Conservation (phyloP, 2,888 invertebrate genomes). For the Ichneumoninae sp. region DNA sequence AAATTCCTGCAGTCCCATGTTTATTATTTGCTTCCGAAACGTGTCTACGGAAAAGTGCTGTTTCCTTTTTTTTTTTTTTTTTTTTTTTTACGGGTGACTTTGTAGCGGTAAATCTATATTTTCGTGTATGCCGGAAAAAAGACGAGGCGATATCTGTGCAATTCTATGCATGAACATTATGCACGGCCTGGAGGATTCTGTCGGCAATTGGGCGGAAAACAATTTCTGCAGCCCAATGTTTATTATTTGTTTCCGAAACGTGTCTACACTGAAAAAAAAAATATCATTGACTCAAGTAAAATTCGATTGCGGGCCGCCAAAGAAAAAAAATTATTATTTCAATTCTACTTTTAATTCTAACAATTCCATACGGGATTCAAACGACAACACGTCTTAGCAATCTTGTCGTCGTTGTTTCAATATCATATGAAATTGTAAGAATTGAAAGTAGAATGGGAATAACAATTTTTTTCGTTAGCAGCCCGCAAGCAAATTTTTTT, state of each 20-base stretch:
- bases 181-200: conserved; percentile 63
- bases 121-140: conserved; percentile 28
- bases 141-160: conserved; percentile 42
- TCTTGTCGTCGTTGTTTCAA: no score
- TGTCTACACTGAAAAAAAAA: conserved; percentile 7
- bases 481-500: no score
- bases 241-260: conserved; percentile 61
- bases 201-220: conserved; percentile 10
- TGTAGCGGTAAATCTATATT: conserved; percentile 58
- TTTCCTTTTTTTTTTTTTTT: conserved; percentile 2
- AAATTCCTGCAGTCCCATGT: conserved; percentile 46
- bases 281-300: no score
- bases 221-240: conserved; percentile 44
- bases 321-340: no score
- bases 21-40: conserved; percentile 61
- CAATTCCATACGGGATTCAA: no score
- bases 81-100: conserved; percentile 5
- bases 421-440: no score
- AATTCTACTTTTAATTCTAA: no score
- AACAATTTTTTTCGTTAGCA: no score
- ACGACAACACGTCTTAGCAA: no score
- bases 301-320: no score
- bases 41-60: conserved; percentile 22
- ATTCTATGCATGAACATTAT: conserved; percentile 65
- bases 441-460: no score